Conservation (phyloP, 2,113 vertebrate species). For the Lasiurus cinereus region DNA sequence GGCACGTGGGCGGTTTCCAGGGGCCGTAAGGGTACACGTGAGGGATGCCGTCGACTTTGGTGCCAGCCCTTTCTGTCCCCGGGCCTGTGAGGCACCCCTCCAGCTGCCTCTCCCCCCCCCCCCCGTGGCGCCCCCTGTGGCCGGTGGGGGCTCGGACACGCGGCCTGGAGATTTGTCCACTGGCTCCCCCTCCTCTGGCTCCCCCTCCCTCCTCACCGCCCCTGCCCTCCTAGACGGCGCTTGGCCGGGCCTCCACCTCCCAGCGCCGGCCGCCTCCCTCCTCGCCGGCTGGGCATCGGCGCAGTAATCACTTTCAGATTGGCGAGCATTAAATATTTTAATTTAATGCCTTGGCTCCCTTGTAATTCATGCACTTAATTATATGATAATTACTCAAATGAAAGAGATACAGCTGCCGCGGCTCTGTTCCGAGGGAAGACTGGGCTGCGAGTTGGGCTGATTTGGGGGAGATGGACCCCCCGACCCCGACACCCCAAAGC, state of each 20-base stretch:
- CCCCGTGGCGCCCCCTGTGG: not conserved
- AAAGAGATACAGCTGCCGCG: conserved; percentile 93
- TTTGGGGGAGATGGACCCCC: conserved; percentile 56
- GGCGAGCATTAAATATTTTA: conserved; percentile 96
- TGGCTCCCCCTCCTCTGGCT: conserved; percentile 28
- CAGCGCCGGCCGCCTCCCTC: conserved; percentile 72
- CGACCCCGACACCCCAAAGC: too few relatives aligned
- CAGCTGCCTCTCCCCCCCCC: not conserved
- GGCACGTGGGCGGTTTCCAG: not conserved
- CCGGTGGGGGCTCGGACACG: too few relatives aligned
- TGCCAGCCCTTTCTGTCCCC: not conserved
- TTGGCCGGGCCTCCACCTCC: not conserved
- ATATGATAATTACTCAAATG: conserved; percentile 94
- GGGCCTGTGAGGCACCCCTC: not conserved
- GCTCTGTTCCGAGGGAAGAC: conserved; percentile 89
- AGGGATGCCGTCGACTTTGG: not conserved
- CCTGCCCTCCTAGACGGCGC: conserved; percentile 41
- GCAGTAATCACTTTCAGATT: conserved; percentile 94
- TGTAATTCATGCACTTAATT: conserved; percentile 97
- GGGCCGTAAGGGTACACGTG: not conserved
- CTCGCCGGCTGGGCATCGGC: conserved; percentile 90
- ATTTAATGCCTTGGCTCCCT: conserved; percentile 95
- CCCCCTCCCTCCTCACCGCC: not conserved
- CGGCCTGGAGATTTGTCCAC: not conserved
- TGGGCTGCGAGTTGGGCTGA: conserved; percentile 84